Percentiles rank a stretch among this genome's conserved stretches.
Conservation (phyloP, 1,140 invertebrate genomes). For the Microplitis demolitor region DNA sequence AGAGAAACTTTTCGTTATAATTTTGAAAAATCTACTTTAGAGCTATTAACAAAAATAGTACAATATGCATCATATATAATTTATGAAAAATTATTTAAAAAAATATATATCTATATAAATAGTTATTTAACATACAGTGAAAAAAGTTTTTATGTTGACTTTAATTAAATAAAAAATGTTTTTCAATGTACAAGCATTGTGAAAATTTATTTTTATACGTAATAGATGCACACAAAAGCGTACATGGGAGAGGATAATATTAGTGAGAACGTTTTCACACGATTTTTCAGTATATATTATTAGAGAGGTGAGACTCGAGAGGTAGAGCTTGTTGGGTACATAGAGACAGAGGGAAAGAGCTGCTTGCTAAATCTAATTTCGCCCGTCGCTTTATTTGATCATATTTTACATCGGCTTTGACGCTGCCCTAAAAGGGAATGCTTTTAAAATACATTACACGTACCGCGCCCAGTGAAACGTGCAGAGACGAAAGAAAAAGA, state of each 20-base stretch:
- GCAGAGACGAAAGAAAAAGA: background rate
- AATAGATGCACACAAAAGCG: conserved; percentile 3
- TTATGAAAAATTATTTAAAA: too few relatives aligned
- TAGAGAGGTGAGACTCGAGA: background rate
- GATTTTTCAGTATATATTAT: conserved; percentile 34
- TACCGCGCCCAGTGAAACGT: conserved; percentile 4
- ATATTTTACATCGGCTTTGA: conserved; percentile 54
- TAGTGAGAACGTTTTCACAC: conserved; percentile 37
- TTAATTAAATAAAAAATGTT: too few relatives aligned
- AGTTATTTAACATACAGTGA: too few relatives aligned
- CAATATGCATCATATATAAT: too few relatives aligned
- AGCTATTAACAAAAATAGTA: too few relatives aligned
- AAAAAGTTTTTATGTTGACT: too few relatives aligned
- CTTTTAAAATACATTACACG: conserved; percentile 54
- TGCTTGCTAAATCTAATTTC: conserved; percentile 48
- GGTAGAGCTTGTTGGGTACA: conserved; percentile 23
- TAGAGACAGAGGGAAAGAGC: conserved; percentile 41
- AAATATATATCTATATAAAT: too few relatives aligned
- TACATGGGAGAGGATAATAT: too few relatives aligned
- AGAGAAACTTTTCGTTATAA: too few relatives aligned
- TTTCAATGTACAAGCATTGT: too few relatives aligned
- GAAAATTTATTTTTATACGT: too few relatives aligned
- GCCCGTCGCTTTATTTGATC: conserved; percentile 49
- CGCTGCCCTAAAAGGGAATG: conserved; percentile 46
- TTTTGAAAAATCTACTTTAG: too few relatives aligned